A percentile compares a stretch with the other conserved stretches of the same genome.
Conservation (phyloP, 2,888 invertebrate species). For the Ecdyonurus torrentis region DNA sequence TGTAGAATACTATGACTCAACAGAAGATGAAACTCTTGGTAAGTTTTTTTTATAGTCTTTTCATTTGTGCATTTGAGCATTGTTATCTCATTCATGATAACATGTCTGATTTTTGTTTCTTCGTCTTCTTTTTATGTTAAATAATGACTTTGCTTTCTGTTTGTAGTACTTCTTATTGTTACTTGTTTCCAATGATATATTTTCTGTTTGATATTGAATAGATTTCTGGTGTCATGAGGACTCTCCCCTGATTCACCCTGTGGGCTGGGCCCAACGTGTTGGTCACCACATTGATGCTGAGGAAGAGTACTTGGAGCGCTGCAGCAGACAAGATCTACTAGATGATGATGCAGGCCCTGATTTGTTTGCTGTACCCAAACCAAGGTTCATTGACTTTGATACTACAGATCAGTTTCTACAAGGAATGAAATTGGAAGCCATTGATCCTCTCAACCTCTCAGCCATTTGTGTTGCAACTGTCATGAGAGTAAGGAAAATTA, state of each 20-base stretch:
- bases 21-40: background rate
- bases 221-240: slow-evolving; percentile 96
- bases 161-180: no score
- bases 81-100: no score
- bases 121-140: no score
- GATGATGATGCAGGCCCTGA: slow-evolving; percentile 67
- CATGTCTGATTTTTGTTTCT: no score
- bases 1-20: slow-evolving; percentile 64
- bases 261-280: slow-evolving; percentile 87
- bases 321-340: slow-evolving; percentile 49
- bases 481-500: slow-evolving; percentile 55
- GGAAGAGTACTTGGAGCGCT: slow-evolving; percentile 54
- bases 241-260: slow-evolving; percentile 85
- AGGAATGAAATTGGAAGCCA: slow-evolving; percentile 93
- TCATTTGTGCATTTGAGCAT: no score
- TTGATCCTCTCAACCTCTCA: slow-evolving; percentile 89
- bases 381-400: slow-evolving; percentile 13
- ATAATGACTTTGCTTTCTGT: no score
- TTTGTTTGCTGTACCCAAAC: slow-evolving; percentile 39
- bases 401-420: slow-evolving; percentile 33
- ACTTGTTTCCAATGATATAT: no score
- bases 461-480: slow-evolving; percentile 92
- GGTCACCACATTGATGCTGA: slow-evolving; percentile 83
- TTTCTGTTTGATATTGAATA: no score
- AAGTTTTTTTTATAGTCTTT: slow-evolving; percentile 4